phyloP scores from a whole-genome alignment of 2,113 vertebrate species.

The Dipodomys spectabilis region DNA sequence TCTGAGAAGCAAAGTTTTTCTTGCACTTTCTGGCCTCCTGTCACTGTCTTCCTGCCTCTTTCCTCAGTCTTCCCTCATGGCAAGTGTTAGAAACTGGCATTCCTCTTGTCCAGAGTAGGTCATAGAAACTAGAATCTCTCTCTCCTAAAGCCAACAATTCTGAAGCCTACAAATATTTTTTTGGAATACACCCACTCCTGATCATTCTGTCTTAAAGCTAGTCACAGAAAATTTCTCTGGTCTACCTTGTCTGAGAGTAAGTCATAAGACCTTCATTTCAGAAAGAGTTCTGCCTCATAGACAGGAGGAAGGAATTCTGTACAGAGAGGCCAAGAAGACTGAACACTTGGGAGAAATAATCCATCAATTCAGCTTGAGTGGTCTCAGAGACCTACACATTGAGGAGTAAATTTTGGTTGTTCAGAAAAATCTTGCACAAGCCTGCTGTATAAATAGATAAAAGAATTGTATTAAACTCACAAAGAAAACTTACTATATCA shows the following conservation, averaged over 20 bases:
- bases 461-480: neutral
- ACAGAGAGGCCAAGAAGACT: neutral
- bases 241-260: neutral
- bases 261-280: neutral
- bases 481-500: slow-evolving; percentile 6
- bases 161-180: neutral
- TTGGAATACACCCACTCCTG: neutral
- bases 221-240: neutral
- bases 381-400: neutral
- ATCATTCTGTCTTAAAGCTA: neutral
- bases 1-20: neutral
- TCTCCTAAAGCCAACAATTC: neutral
- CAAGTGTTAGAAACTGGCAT: too few species aligned
- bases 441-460: neutral
- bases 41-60: neutral
- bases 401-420: neutral
- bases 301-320: neutral
- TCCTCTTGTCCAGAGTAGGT: neutral
- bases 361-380: neutral
- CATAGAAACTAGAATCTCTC: neutral
- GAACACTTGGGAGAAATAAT: neutral
- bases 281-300: neutral
- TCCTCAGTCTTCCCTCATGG: neutral
- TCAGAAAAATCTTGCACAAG: neutral
- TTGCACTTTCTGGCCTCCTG: neutral